Base-by-base conservation (phyloP, 2,888 invertebrate species). In the Zele albiditarsus region DNA sequence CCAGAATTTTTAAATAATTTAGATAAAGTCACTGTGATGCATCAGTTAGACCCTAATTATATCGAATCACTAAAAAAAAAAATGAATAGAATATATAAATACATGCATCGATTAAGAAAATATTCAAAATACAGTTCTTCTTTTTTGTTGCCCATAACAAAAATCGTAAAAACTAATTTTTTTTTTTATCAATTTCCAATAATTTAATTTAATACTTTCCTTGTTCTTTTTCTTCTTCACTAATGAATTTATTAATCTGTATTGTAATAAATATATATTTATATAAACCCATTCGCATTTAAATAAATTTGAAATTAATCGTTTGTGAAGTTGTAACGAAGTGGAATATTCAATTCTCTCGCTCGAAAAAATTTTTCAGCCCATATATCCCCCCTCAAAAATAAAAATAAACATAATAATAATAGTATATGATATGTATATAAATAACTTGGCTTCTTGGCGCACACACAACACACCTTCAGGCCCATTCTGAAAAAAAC, bases 291-390 rank as follows among this genome's bases (percentile, higher is more conserved):
- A 38, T 33, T 73, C 28, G 33, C 69, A 77, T 72, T 66, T 73
- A 8, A n/a, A 53, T 53, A 53, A 53, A 53, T 20, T 53, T 62
- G 33, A 49, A 49, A 57, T 57, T 57, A 72, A 72, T 72, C 57
- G 72, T 66, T 65, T 72, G 72, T 72, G 66, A 72, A 72, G 60
- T 65, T 72, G 65, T 65, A 72, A 72, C 66, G 65, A 57, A 72
- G 53, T 57, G 71, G 46, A 68, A 68, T 67, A 63, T 72, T 60
- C 57, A 70, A 38, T 74, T 74, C 53, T 66, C 57, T 71, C 66
- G 58, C 58, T 71, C 57, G 57, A 72, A 65, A 66, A 65, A 71
- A 25, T 71, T 71, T 71, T 71, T 71, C 57, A 53, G 53, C 31
- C 14, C 28, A 65, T 73, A 57, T 58, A 38, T 28, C 71, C 71